phyloP scores from a whole-genome alignment of 1,140 invertebrate species.

The Drosophila prosaltans region DNA sequence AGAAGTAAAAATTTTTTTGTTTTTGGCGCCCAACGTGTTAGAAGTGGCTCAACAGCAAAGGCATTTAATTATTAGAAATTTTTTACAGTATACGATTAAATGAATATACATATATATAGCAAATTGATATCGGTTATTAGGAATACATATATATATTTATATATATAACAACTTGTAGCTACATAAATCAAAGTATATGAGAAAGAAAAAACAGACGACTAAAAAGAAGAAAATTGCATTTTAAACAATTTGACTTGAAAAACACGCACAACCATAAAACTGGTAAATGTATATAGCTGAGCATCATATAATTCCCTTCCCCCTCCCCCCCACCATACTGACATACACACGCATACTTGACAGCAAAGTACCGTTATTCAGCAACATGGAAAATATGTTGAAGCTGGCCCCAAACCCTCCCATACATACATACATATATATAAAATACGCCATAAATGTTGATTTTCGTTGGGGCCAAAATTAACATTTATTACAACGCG shows the following conservation, averaged over 20 bases:
- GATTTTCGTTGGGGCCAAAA: conserved; percentile 81
- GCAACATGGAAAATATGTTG: conserved; percentile 78
- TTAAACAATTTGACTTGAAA: conserved; percentile 46
- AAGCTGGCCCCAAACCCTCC: conserved; percentile 29
- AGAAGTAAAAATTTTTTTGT: no score
- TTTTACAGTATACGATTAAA: not conserved
- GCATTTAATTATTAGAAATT: not conserved
- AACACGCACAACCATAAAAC: conserved; percentile 45
- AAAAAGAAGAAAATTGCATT: conserved; percentile 35
- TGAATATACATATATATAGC: not conserved
- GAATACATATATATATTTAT: conserved; percentile 35
- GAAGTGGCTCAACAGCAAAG: not conserved
- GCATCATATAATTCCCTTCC: conserved; percentile 58
- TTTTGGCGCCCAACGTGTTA: not conserved
- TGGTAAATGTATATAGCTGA: conserved; percentile 19
- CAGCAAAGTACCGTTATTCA: conserved; percentile 48
- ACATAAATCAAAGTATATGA: not conserved
- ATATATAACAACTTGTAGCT: conserved; percentile 21
- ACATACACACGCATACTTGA: conserved; percentile 25
- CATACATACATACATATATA: conserved; percentile 26
- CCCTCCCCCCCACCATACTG: not conserved
- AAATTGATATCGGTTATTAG: conserved; percentile 43
- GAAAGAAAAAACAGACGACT: not conserved
- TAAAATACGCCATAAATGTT: conserved; percentile 82
- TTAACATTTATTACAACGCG: conserved; percentile 83